Evolutionary conservation across 2,113 vertebrate genomes (phyloP).

Genomic region (Phylloscopus trochiloides): DNA sequence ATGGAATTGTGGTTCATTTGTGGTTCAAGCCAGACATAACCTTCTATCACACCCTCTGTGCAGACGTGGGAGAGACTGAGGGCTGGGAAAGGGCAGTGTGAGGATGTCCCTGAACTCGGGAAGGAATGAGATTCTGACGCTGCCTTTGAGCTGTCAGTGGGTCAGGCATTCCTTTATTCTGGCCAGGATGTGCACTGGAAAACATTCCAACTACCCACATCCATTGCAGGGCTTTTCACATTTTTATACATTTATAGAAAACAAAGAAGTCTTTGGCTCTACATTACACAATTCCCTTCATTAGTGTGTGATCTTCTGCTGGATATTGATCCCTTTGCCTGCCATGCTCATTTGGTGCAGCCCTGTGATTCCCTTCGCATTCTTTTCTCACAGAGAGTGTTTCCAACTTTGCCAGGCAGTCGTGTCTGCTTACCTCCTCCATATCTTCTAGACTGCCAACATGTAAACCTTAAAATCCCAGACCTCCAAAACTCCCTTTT

Average conservation of each 20-base stretch:
- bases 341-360: background rate
- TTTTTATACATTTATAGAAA: background rate
- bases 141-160: background rate
- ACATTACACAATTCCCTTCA: too few relatives aligned
- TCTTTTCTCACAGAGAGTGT: background rate
- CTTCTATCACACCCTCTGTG: background rate
- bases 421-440: background rate
- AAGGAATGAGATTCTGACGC: fast-evolving
- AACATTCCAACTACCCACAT: background rate
- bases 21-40: background rate
- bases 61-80: background rate
- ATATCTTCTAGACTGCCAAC: background rate
- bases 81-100: background rate
- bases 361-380: background rate
- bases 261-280: background rate
- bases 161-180: background rate
- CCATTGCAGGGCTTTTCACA: background rate
- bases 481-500: background rate
- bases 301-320: background rate
- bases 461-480: background rate
- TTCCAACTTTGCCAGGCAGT: background rate
- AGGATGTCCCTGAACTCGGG: background rate
- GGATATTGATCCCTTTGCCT: background rate
- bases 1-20: fast-evolving
- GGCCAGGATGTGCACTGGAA: background rate